Conservation (phyloP, 2,888 invertebrate genomes). For the Chrysina gloriosa region DNA sequence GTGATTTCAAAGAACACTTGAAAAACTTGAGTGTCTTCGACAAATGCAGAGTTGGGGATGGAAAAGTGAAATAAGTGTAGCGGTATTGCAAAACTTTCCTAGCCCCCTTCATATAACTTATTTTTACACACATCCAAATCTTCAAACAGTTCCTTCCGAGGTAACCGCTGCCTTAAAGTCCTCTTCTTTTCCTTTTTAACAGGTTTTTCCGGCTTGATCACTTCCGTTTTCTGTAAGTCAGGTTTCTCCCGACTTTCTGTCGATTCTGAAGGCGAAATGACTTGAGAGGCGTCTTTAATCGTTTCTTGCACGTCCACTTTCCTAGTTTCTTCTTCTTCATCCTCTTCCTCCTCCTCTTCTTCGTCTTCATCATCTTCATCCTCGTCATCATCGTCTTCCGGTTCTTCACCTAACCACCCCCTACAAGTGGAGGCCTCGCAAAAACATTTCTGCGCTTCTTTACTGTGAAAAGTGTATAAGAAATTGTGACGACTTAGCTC, state of each 20-base stretch:
- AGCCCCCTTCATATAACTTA: background rate
- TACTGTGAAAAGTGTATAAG: conserved; percentile 69
- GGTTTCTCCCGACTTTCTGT: conserved; percentile 57
- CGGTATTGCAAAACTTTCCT: too few species aligned
- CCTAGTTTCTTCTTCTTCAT: conserved; percentile 51
- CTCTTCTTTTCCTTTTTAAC: conserved; percentile 59
- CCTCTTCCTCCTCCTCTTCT: conserved; percentile 62
- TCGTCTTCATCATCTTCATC: conserved; percentile 68
- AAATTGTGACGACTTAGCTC: conserved; percentile 9
- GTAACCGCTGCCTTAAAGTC: conserved; percentile 56
- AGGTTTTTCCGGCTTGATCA: conserved; percentile 43
- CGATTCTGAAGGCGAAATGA: conserved; percentile 51
- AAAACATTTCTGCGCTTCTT: conserved; percentile 95
- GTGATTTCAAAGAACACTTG: too few species aligned
- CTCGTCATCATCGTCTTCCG: conserved; percentile 76
- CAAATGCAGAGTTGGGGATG: too few species aligned
- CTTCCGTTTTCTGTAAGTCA: conserved; percentile 55
- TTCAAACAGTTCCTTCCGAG: conserved; percentile 68
- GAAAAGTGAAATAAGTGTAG: too few species aligned
- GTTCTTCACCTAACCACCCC: conserved; percentile 95
- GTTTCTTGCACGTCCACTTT: conserved; percentile 45
- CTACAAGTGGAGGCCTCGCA: conserved; percentile 91
- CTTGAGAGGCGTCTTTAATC: conserved; percentile 65
- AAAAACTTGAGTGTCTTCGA: too few species aligned
- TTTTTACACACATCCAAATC: conserved; percentile 70